Conservation (phyloP, 2,888 invertebrate genomes). For the Sisyra terminalis region DNA sequence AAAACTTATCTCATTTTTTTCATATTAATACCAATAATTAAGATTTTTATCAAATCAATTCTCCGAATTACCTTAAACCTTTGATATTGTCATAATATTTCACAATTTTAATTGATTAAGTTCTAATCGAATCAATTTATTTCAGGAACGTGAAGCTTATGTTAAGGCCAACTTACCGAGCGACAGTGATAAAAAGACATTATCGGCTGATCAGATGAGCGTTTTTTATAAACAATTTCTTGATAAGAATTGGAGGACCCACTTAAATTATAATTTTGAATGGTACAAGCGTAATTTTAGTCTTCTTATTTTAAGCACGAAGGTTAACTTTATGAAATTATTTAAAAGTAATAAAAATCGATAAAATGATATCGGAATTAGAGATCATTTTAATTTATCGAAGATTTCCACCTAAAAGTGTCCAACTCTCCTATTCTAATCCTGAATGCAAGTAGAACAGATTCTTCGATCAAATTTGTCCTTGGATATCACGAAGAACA, state of each 20-base stretch:
- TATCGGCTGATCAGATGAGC: slow-evolving; percentile 72
- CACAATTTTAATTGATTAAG: slow-evolving; percentile 10
- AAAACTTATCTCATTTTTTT: background rate
- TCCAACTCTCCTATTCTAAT: too few relatives aligned
- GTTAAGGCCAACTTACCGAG: slow-evolving; percentile 31
- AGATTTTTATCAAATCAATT: too few relatives aligned
- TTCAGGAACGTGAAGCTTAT: slow-evolving; percentile 41
- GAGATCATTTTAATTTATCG: too few relatives aligned
- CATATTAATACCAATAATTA: too few relatives aligned
- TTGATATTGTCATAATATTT: slow-evolving; percentile 5
- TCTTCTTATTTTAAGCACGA: slow-evolving; percentile 41
- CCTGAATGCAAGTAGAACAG: too few relatives aligned
- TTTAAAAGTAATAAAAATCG: slow-evolving; percentile 1
- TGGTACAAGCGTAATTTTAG: slow-evolving; percentile 71
- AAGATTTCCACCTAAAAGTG: too few relatives aligned
- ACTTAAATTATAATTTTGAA: slow-evolving; percentile 59
- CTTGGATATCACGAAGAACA: too few relatives aligned
- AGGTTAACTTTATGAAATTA: slow-evolving; percentile 33
- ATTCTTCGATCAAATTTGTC: too few relatives aligned
- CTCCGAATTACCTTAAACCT: too few relatives aligned
- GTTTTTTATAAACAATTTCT: slow-evolving; percentile 74
- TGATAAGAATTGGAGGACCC: slow-evolving; percentile 62
- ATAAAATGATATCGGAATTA: too few relatives aligned
- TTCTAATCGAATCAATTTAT: slow-evolving; percentile 15
- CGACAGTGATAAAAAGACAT: slow-evolving; percentile 29